These are phyloP conservation scores for Cephus pygmeus DNA, from an alignment of 2,888 invertebrate genomes.

Conservation along the genomic window DNA sequence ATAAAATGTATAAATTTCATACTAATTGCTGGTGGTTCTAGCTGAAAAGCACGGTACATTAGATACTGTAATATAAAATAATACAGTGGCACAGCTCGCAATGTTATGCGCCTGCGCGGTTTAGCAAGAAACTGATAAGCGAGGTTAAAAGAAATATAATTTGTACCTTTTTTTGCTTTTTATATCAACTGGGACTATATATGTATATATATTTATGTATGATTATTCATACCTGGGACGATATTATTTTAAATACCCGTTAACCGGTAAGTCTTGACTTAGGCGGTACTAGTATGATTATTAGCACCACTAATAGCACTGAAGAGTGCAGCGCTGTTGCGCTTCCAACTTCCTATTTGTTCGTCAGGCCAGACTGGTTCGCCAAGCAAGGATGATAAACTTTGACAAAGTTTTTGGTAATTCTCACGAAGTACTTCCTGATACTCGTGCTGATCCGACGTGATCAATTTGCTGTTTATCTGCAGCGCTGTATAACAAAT, in stretches of 20 bases:
- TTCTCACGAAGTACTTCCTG: slow-evolving; percentile 89
- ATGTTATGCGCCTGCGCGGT: neutral
- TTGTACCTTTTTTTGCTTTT: neutral
- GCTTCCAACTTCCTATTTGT: slow-evolving; percentile 74
- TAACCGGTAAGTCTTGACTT: slow-evolving; percentile 47
- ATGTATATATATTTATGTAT: neutral
- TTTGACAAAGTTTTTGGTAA: slow-evolving; percentile 86
- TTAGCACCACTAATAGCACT: slow-evolving; percentile 84
- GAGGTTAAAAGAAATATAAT: neutral
- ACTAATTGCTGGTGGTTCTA: neutral
- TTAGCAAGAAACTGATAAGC: neutral
- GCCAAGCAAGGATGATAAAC: slow-evolving; percentile 79
- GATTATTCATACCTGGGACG: neutral
- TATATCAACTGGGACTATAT: neutral
- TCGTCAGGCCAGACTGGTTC: slow-evolving; percentile 77
- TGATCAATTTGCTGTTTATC: slow-evolving; percentile 88
- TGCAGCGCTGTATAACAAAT: slow-evolving; percentile 91
- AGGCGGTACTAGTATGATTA: slow-evolving; percentile 84
- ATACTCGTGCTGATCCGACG: slow-evolving; percentile 90
- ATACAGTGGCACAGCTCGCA: neutral
- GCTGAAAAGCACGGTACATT: neutral
- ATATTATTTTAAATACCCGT: neutral
- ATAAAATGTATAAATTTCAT: neutral
- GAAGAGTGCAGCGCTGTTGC: slow-evolving; percentile 82
- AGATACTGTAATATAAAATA: neutral